phyloP scores from a whole-genome alignment of 1,140 invertebrate genomes.

The Trissolcus basalis region DNA sequence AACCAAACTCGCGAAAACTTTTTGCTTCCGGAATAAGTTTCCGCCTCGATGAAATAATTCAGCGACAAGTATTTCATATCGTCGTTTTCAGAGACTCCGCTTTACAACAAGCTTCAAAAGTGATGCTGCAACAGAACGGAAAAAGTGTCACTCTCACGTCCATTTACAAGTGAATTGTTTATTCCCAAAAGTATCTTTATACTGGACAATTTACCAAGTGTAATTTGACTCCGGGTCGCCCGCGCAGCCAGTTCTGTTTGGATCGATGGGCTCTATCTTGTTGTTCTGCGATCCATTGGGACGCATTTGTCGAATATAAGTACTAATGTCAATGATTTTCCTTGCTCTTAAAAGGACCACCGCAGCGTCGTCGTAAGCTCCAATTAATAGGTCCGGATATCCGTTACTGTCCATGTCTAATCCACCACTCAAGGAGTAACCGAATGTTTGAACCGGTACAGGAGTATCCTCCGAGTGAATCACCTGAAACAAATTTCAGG shows the following conservation, averaged over 20 bases:
- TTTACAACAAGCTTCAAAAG: conserved; percentile 90
- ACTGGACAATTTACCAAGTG: conserved; percentile 80
- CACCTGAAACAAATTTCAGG: conserved; percentile 72
- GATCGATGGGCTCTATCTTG: conserved; percentile 88
- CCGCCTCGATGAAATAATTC: conserved; percentile 88
- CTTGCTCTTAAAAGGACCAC: conserved; percentile 85
- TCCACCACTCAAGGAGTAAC: conserved; percentile 91
- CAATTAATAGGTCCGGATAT: conserved; percentile 93
- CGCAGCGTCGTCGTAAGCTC: conserved; percentile 88
- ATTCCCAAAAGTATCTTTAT: conserved; percentile 43
- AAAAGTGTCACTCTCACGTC: background rate
- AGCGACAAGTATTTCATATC: conserved; percentile 78
- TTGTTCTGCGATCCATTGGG: conserved; percentile 68
- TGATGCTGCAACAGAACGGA: conserved; percentile 79
- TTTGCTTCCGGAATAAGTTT: conserved; percentile 84
- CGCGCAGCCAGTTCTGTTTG: conserved; percentile 83
- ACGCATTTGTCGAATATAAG: conserved; percentile 72
- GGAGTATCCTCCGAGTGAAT: conserved; percentile 77
- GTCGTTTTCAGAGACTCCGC: conserved; percentile 81
- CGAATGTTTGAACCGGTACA: conserved; percentile 83
- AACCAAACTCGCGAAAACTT: conserved; percentile 91
- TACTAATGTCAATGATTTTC: conserved; percentile 89
- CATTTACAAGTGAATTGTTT: background rate
- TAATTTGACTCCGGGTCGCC: conserved; percentile 81
- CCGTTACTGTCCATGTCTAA: conserved; percentile 93